A percentile compares a stretch with the other conserved stretches of the same genome.
These are phyloP conservation scores for Drosophila nr. perissopoda DNA, from an alignment of 2,888 invertebrate species.

Conservation along the genomic window DNA sequence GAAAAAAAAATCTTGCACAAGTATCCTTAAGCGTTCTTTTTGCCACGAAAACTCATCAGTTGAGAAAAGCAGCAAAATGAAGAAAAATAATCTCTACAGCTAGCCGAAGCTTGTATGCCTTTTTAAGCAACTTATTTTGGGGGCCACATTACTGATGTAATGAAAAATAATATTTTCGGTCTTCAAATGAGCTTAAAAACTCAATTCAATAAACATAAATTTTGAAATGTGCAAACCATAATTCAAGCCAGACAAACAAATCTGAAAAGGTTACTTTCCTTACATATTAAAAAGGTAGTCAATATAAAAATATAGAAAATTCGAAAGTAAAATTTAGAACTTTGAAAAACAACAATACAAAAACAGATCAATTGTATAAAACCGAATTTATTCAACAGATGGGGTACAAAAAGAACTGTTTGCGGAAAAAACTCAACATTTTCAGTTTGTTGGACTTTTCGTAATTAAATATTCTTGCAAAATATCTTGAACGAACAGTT, in stretches of 20 bases:
- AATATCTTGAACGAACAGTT: constrained; percentile 31
- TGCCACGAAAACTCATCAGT: constrained; percentile 50
- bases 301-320: background rate
- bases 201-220: background rate
- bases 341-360: background rate
- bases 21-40: constrained; percentile 72
- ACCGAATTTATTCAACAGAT: background rate
- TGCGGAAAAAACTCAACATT: background rate
- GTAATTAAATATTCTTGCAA: constrained; percentile 59
- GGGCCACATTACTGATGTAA: background rate
- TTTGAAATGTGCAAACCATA: background rate
- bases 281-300: background rate
- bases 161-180: background rate
- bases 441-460: constrained; percentile 24
- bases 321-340: background rate
- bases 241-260: background rate
- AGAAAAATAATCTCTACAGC: constrained; percentile 3
- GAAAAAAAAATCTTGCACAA: constrained; percentile 63
- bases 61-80: constrained; percentile 36
- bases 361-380: background rate
- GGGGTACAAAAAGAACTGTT: background rate
- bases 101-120: constrained; percentile 21
- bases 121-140: background rate
- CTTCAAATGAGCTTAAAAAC: background rate
- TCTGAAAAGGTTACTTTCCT: background rate